Percentiles rank a stretch among this genome's conserved stretches.
phyloP scores from a whole-genome alignment of 2,797 vertebrate genomes.

The Pseudomugil tenellus region DNA sequence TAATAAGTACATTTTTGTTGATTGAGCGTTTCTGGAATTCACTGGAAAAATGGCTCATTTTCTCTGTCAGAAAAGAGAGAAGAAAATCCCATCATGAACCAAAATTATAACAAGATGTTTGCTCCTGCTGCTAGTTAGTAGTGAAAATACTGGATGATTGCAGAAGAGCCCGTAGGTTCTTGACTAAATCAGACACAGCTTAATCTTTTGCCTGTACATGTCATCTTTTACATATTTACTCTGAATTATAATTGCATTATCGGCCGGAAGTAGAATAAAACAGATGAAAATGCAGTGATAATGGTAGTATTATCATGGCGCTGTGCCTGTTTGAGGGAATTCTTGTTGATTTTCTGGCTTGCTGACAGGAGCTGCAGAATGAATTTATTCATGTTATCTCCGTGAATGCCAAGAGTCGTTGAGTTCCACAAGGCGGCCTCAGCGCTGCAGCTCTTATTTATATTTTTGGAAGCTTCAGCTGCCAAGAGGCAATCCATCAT shows the following conservation, averaged over 20 bases:
- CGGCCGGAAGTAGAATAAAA: conserved; percentile 55
- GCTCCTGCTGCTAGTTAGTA: conserved; percentile 2
- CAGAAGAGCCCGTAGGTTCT: conserved; percentile 1
- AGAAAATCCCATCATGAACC: conserved; percentile 1
- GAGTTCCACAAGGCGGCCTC: conserved; percentile 52
- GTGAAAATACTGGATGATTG: neutral
- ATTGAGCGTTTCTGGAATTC: conserved; percentile 16
- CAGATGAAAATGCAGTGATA: conserved; percentile 66
- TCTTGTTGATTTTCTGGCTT: conserved; percentile 64
- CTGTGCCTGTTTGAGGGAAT: conserved; percentile 49
- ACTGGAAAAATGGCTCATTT: neutral
- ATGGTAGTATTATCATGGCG: conserved; percentile 64
- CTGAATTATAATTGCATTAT: conserved; percentile 35
- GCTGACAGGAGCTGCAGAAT: conserved; percentile 46
- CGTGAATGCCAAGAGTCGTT: conserved; percentile 51
- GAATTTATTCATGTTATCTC: conserved; percentile 72
- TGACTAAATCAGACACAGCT: conserved; percentile 16
- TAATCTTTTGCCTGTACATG: conserved; percentile 23
- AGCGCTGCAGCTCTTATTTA: conserved; percentile 61
- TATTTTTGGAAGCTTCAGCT: conserved; percentile 56
- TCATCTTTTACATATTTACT: conserved; percentile 35
- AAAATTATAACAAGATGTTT: conserved; percentile 14
- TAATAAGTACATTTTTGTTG: conserved; percentile 6
- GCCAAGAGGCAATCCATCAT: conserved; percentile 65
- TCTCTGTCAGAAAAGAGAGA: conserved; percentile 1